Base-by-base conservation (phyloP, 2,888 invertebrate genomes). In the Lomographa bimaculata region DNA sequence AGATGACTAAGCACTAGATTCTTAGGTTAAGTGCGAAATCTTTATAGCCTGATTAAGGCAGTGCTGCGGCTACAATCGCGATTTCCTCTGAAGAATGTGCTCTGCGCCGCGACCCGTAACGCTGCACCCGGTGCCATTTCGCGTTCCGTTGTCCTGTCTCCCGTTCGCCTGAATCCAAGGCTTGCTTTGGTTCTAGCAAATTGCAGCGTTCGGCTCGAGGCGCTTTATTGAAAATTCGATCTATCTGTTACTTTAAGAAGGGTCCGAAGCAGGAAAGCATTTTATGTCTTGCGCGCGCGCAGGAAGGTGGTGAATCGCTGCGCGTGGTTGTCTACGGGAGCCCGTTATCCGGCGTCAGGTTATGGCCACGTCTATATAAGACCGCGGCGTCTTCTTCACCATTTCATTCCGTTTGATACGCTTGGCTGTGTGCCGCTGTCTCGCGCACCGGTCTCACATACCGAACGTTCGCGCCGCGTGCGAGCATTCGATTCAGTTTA, bases 281-380 rank as follows among this genome's bases (percentile, higher is more conserved):
- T 71, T 57, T 72, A 64, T 46, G 48, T 58, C 62, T 69, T 81
- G 65, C 64, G 68, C 44, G 50, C 33, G 56, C 57, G 73, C 57
- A 60, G 52, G 67, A 84, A 59, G 73, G 71, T 68, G 53, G 61
- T 64, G 54, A 69, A 58, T 82, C 58, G 77, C 49, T 57, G 64
- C 70, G 61, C 67, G 56, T 50, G 33, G 49, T 60, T 57, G 71
- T 63, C 66, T 65, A 65, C 60, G 57, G 66, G 71, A 79, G 79
- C 68, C 89, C 89, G 89, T 89, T 89, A 89, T 89, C 78, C 84
- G 82, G 84, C 85, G 89, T 85, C 89, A 89, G 87, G 89, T 89
- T 89, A 86, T 84, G 81, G 78, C 79, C 76, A 80, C 79, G 89
- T 89, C 89, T 89, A 89, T 89, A 89, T 78, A 89, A 89, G 89